Evolutionary conservation across 2,888 invertebrate species (phyloP), one percentile per base, ranked within the genome.

Genomic region (Lutraria lutraria): DNA sequence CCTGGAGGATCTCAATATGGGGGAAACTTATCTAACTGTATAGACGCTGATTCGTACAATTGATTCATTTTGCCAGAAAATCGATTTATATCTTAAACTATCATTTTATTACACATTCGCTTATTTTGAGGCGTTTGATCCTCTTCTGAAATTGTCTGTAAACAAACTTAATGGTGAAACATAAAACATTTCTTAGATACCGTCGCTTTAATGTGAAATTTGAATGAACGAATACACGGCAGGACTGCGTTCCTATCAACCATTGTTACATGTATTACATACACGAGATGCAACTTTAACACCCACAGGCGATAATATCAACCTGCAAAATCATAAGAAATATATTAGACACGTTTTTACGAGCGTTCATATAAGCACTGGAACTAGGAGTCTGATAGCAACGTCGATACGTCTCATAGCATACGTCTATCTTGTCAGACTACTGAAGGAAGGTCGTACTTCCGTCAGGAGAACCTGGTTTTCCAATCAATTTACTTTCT

Each of bases 1-100:
- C 31, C 76, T 34, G 34, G 31, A 76, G 13, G 34, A 34, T 25
- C 76, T 25, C 6, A 15, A 15, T 76, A 31, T 16, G 76, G 76
- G 13, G 76, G 25, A 21, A 10, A 29, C 16, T 34, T 31, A 76
- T 31, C 76, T 76, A 76, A 34, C 76, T 13, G 8, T 76, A 34
- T 76, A 34, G 76, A 34, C 31, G 76, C 34, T 76, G 34, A 15
- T 31, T 76, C 34, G 16, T 76, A 86, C 86, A 86, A 86, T 86
- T 82, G 86, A 82, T 82, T 86, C 86, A 72, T 86, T 86, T 86
- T 82, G 81, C 86, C 86, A 31, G 72, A 81, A 82, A 72, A 86
- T 82, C 72, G 82, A 82, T 82, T 81, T 72, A 68, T 54, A 68
- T 86, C 81, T 80, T 25, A 80, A 63, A 82, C 52, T 43, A 25